A percentile compares a stretch with the other conserved stretches of the same genome.
These are phyloP conservation scores for Meliscaeva auricollis DNA, from an alignment of 2,888 invertebrate species.

Conservation along the genomic window DNA sequence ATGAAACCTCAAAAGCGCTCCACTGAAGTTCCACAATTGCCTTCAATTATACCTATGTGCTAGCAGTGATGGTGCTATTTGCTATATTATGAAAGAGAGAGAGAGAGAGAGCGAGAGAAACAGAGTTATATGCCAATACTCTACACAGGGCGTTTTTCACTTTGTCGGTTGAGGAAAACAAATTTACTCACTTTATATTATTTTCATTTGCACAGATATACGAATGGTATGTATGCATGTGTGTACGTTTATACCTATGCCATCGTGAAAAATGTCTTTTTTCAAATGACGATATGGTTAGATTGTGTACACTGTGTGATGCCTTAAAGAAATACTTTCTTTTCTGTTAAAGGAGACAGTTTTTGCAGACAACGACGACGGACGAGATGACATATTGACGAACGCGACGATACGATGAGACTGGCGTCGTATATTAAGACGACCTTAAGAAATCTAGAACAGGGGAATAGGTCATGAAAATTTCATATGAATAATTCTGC, in stretches of 20 bases:
- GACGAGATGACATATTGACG: not conserved
- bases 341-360: not conserved
- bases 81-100: not conserved
- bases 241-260: not conserved
- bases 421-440: not conserved
- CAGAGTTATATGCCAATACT: slow-evolving; percentile 8
- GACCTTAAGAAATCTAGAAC: slow-evolving; percentile 40
- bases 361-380: slow-evolving; percentile 13
- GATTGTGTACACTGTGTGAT: not conserved
- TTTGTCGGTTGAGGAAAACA: slow-evolving; percentile 29
- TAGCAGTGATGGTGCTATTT: not conserved
- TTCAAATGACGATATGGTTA: not conserved
- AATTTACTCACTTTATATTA: slow-evolving; percentile 13
- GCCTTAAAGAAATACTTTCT: not conserved
- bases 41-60: slow-evolving; percentile 52
- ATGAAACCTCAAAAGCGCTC: slow-evolving; percentile 65
- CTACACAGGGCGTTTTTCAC: slow-evolving; percentile 10
- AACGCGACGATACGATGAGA: slow-evolving; percentile 12
- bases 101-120: not conserved
- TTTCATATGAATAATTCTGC: not conserved
- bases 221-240: not conserved
- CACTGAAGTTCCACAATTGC: slow-evolving; percentile 53
- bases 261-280: not conserved
- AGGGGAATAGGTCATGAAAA: slow-evolving; percentile 7
- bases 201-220: slow-evolving; percentile 6